Evolutionary conservation across 2,888 invertebrate genomes (phyloP).

Genomic region (Dastarcus helophoroides): DNA sequence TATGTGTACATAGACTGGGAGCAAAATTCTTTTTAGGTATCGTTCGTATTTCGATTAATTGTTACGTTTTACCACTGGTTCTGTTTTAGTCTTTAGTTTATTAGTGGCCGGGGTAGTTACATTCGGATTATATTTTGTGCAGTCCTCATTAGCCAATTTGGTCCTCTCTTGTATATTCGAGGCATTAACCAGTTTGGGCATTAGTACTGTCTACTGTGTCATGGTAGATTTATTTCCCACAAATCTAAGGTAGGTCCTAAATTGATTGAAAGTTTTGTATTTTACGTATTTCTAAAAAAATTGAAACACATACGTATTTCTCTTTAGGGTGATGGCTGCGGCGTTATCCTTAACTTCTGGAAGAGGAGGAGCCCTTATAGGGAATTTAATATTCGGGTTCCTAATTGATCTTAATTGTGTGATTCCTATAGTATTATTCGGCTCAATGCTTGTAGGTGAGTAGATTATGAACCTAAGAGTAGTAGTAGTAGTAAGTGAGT

Average conservation of each 20-base stretch:
- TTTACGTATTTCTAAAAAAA: constrained; percentile 1
- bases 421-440: constrained; percentile 61
- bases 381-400: constrained; percentile 67
- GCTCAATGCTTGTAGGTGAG: constrained; percentile 63
- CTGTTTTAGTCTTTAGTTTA: constrained; percentile 59
- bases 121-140: constrained; percentile 63
- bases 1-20: constrained; percentile 68
- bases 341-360: constrained; percentile 69
- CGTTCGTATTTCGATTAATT: too few relatives aligned
- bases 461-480: too few relatives aligned
- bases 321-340: constrained; percentile 67
- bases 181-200: constrained; percentile 66
- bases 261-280: background rate
- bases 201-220: constrained; percentile 69
- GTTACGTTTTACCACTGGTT: constrained; percentile 2
- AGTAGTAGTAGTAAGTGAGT: too few relatives aligned
- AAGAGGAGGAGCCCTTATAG: constrained; percentile 63
- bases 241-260: constrained; percentile 54
- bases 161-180: constrained; percentile 69
- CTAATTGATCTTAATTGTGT: constrained; percentile 70
- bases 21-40: constrained; percentile 74
- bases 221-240: constrained; percentile 75
- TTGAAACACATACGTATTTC: constrained; percentile 1
- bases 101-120: constrained; percentile 61
- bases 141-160: constrained; percentile 58